These are phyloP conservation scores for Menura novaehollandiae DNA, from an alignment of 2,113 vertebrate species.

Conservation along the genomic window DNA sequence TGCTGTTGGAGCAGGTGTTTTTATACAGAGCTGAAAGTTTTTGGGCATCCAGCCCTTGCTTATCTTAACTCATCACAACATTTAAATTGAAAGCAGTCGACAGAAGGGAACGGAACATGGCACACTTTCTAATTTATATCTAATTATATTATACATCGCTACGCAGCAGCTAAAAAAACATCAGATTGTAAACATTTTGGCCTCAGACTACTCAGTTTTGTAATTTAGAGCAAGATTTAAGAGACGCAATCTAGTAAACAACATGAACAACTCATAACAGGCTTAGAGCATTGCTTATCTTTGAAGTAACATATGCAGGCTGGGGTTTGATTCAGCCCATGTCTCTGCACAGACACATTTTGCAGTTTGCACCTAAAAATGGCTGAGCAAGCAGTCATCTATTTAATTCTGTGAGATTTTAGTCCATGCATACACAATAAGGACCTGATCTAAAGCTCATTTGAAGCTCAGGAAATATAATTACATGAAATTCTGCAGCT, in stretches of 20 bases:
- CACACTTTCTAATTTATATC: constrained; percentile 56
- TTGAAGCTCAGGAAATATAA: neutral
- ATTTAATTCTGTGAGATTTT: neutral
- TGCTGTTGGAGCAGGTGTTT: constrained; percentile 45
- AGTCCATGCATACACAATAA: neutral
- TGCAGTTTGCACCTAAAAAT: constrained; percentile 33
- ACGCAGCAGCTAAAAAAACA: constrained; percentile 40
- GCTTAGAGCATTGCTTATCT: constrained; percentile 6
- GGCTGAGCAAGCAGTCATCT: constrained; percentile 27
- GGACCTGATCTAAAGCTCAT: neutral
- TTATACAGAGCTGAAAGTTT: constrained; percentile 27
- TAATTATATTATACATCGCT: constrained; percentile 51
- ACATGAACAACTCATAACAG: constrained; percentile 26
- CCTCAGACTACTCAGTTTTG: constrained; percentile 55
- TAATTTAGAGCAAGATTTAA: constrained; percentile 40
- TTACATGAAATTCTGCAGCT: neutral
- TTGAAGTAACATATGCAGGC: neutral
- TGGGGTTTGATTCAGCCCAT: constrained; percentile 29
- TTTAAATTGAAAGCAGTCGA: constrained; percentile 43
- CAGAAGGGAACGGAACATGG: constrained; percentile 58
- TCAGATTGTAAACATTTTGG: constrained; percentile 60
- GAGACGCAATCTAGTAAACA: constrained; percentile 48
- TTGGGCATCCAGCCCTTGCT: constrained; percentile 52
- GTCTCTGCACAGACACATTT: constrained; percentile 9
- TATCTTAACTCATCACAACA: constrained; percentile 55